These are phyloP conservation scores for Diploptera punctata DNA, from an alignment of 2,888 invertebrate genomes.

Conservation along the genomic window DNA sequence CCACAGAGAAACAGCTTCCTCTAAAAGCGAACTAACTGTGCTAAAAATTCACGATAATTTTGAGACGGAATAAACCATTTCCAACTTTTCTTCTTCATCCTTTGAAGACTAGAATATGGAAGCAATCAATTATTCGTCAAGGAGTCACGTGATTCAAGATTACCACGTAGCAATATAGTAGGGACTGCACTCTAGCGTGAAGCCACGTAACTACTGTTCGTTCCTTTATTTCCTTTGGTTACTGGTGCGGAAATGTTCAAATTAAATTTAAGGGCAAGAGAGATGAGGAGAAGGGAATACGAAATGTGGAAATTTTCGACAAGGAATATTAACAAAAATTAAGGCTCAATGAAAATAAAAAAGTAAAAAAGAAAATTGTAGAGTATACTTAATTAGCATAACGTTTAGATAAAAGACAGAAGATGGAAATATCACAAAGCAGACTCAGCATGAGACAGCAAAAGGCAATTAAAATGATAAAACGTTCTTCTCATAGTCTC, in stretches of 20 bases:
- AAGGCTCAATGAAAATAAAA: neutral
- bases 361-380: neutral
- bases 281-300: constrained; percentile 10
- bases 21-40: too few relatives aligned
- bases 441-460: neutral
- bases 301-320: constrained; percentile 16
- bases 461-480: neutral
- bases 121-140: constrained; percentile 23
- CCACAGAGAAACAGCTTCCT: too few relatives aligned
- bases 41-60: too few relatives aligned
- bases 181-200: constrained; percentile 21
- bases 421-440: neutral
- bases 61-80: constrained; percentile 7
- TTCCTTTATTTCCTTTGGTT: constrained; percentile 17
- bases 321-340: constrained; percentile 21
- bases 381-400: constrained; percentile 6
- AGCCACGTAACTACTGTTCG: constrained; percentile 21
- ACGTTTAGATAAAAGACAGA: constrained; percentile 8
- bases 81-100: neutral
- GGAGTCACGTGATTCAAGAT: constrained; percentile 18
- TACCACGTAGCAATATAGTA: constrained; percentile 15
- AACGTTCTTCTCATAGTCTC: neutral
- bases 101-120: constrained; percentile 17
- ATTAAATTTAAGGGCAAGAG: constrained; percentile 19
- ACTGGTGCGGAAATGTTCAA: constrained; percentile 9